phyloP scores from a whole-genome alignment of 92 coral and sea anemone genomes.

The Desmophyllum pertusum region DNA sequence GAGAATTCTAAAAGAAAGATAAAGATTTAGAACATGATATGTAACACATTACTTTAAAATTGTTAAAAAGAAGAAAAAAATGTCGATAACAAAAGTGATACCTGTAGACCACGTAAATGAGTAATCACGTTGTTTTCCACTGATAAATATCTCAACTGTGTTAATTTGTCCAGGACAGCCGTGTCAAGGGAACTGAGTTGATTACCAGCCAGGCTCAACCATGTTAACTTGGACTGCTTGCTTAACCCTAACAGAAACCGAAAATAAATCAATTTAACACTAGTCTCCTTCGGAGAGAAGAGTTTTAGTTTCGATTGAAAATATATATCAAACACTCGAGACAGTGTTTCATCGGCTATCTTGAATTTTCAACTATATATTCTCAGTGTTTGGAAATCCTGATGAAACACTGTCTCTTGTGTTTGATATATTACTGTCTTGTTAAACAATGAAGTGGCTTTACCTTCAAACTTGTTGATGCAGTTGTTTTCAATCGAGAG shows the following conservation, averaged over 20 bases:
- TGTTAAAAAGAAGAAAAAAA: not conserved
- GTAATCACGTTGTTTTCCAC: conserved; percentile 86
- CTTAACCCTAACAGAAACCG: conserved; percentile 61
- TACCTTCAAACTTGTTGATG: conserved; percentile 92
- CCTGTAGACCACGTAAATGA: conserved; percentile 87
- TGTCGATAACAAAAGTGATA: conserved; percentile 1
- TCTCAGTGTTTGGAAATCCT: too few species aligned
- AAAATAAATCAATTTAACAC: not conserved
- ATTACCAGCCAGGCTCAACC: conserved; percentile 79
- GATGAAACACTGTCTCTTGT: too few species aligned
- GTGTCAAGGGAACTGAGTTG: conserved; percentile 70
- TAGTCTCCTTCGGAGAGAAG: too few species aligned
- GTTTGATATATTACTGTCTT: too few species aligned
- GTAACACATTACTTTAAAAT: not conserved
- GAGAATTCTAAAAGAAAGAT: conserved; percentile 61
- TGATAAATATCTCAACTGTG: conserved; percentile 75
- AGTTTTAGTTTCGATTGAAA: not conserved
- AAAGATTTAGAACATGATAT: not conserved
- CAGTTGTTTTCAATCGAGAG: conserved; percentile 89
- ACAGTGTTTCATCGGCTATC: too few species aligned
- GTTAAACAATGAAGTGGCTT: not conserved
- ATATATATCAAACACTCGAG: too few species aligned
- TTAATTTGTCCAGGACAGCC: conserved; percentile 73
- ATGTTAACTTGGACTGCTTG: conserved; percentile 64
- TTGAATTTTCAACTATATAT: too few species aligned